phyloP scores from a whole-genome alignment of 2,113 vertebrate species.

The Talpa occidentalis region DNA sequence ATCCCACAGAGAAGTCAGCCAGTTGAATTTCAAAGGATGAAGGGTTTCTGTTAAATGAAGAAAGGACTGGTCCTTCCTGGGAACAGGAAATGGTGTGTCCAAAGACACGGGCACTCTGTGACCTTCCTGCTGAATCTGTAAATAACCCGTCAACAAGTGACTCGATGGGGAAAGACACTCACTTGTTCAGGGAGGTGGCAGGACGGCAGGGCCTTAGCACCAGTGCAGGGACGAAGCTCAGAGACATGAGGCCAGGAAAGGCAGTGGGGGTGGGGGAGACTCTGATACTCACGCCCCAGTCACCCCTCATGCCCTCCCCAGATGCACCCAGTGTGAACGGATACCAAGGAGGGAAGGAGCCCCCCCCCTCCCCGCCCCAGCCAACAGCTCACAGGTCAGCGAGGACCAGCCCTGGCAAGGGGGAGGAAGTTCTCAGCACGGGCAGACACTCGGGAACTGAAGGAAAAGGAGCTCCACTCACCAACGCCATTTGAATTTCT shows the following conservation, averaged over 20 bases:
- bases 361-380: too few relatives aligned
- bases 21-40: neutral
- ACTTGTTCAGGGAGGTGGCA: neutral
- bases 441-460: neutral
- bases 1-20: neutral
- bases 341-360: neutral
- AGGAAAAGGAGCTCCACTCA: neutral
- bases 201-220: neutral
- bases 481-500: neutral
- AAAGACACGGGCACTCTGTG: accelerated
- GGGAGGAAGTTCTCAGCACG: neutral
- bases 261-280: neutral
- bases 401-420: neutral
- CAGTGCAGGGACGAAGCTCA: neutral
- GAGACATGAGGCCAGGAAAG: neutral
- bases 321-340: neutral
- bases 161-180: neutral
- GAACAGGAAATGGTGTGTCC: neutral
- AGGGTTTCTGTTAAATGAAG: neutral
- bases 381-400: neutral
- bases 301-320: neutral
- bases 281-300: neutral
- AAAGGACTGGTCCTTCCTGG: neutral
- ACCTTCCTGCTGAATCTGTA: too few relatives aligned
- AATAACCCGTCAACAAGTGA: accelerated